Percentiles rank a stretch among this genome's conserved stretches.
Conservation (phyloP, 2,888 invertebrate genomes). For the Drosophila vallismaia region DNA sequence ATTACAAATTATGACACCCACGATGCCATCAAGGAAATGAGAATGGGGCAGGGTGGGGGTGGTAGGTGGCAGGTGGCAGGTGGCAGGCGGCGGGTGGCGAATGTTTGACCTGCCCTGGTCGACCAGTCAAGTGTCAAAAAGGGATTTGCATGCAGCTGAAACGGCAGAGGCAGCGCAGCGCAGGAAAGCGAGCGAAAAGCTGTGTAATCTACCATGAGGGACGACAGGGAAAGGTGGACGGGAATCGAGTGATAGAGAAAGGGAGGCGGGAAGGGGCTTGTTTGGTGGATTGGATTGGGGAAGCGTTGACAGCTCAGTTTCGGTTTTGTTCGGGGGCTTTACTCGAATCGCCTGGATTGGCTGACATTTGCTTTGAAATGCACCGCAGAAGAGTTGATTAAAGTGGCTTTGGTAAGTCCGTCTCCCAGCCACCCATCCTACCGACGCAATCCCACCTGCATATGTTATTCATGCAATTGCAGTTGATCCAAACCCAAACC, state of each 20-base stretch:
- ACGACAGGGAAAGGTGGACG: conserved; percentile 15
- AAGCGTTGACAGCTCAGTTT: conserved; percentile 45
- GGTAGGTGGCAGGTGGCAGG: background rate
- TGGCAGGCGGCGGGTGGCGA: conserved; percentile 4
- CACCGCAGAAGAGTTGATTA: conserved; percentile 74
- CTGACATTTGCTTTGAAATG: conserved; percentile 69
- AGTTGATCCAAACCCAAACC: conserved; percentile 41
- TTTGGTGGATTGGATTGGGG: conserved; percentile 39
- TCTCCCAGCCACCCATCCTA: background rate
- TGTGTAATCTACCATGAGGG: conserved; percentile 36
- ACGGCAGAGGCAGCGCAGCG: conserved; percentile 5
- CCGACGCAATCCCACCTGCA: background rate
- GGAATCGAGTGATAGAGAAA: conserved; percentile 4
- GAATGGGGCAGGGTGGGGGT: background rate
- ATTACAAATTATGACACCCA: conserved; percentile 82
- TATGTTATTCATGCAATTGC: conserved; percentile 46
- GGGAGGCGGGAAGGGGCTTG: background rate
- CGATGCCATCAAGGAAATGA: conserved; percentile 68
- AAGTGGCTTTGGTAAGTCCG: conserved; percentile 62
- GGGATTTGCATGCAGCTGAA: conserved; percentile 70
- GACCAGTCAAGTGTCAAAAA: conserved; percentile 75
- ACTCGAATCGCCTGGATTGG: conserved; percentile 31
- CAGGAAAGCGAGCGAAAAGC: conserved; percentile 35
- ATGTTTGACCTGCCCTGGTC: conserved; percentile 48
- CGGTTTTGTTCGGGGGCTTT: conserved; percentile 31